Conservation (phyloP, 2,888 invertebrate genomes). For the Trachelus tabidus region DNA sequence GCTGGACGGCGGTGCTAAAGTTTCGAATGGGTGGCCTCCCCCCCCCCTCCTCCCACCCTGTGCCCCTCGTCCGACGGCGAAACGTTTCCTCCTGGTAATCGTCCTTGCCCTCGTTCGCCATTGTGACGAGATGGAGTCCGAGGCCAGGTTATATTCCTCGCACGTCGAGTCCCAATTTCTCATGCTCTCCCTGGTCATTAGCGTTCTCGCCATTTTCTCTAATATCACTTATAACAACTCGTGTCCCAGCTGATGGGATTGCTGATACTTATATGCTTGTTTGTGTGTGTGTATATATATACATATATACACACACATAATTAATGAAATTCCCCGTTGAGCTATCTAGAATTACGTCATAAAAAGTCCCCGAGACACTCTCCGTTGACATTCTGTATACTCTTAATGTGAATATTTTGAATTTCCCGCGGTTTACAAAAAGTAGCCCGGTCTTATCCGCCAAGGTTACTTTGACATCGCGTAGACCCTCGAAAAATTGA, state of each 20-base stretch:
- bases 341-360: neutral
- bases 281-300: neutral
- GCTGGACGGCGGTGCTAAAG: neutral
- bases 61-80: neutral
- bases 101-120: conserved; percentile 35
- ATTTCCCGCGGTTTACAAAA: neutral
- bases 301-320: too few species aligned
- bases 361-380: neutral
- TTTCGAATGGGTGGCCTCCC: neutral
- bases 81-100: conserved; percentile 20
- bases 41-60: too few species aligned
- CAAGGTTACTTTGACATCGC: neutral
- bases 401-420: neutral
- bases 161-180: conserved; percentile 1
- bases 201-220: neutral
- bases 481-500: neutral
- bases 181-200: neutral
- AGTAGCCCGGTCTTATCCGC: neutral
- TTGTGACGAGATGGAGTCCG: conserved; percentile 17
- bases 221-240: neutral
- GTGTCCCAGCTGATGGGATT: neutral
- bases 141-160: conserved; percentile 19
- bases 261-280: neutral
- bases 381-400: neutral
- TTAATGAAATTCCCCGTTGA: neutral